These are phyloP conservation scores for Colius striatus DNA, from an alignment of 2,113 vertebrate genomes.

Conservation along the genomic window DNA sequence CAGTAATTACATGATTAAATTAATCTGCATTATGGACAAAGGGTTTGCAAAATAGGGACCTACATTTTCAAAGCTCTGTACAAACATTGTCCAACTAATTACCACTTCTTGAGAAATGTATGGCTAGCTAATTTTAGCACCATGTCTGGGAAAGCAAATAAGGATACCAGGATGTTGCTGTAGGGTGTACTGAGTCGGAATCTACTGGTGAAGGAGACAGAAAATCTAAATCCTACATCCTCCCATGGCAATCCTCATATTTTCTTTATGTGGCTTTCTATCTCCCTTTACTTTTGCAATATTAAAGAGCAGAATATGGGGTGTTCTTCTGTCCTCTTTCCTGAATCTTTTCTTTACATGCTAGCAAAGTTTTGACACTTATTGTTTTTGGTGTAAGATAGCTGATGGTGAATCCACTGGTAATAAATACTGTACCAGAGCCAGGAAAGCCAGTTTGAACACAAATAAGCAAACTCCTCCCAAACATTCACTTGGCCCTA, in stretches of 20 bases:
- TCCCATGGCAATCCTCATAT: neutral
- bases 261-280: neutral
- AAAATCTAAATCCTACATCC: neutral
- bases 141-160: conserved; percentile 40
- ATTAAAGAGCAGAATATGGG: neutral
- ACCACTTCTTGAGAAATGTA: conserved; percentile 42
- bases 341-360: neutral
- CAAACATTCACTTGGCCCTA: neutral
- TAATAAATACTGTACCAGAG: neutral
- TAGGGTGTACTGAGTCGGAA: neutral
- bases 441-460: neutral
- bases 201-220: neutral
- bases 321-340: neutral
- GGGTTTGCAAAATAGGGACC: conserved; percentile 62
- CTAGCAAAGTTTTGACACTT: neutral
- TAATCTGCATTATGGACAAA: conserved; percentile 57
- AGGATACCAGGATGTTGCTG: conserved; percentile 1
- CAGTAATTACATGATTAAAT: conserved; percentile 63
- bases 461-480: neutral
- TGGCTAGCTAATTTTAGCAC: conserved; percentile 42
- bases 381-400: neutral
- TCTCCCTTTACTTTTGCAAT: neutral
- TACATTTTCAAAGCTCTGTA: conserved; percentile 59
- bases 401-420: neutral
- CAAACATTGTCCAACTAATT: conserved; percentile 70